Conservation (phyloP, 2,797 vertebrate genomes). For the Phylloscopus collybita region DNA sequence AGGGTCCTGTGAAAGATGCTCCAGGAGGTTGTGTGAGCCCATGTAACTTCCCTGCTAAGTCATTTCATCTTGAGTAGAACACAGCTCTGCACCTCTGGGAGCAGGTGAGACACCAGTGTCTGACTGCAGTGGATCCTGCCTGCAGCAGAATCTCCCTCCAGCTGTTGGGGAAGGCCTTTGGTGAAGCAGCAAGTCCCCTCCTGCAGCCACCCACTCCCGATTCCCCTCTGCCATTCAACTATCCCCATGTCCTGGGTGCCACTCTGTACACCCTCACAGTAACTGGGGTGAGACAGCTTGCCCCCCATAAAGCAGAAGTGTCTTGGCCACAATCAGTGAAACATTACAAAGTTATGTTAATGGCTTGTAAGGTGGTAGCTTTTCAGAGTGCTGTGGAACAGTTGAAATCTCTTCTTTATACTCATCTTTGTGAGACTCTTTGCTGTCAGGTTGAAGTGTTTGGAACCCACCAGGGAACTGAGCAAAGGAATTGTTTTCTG, state of each 20-base stretch:
- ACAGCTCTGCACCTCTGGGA: background rate
- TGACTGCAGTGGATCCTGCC: background rate
- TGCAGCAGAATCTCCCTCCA: background rate
- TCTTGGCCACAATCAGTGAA: background rate
- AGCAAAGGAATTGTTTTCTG: background rate
- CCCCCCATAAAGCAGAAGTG: background rate
- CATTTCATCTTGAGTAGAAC: background rate
- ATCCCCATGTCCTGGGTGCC: background rate
- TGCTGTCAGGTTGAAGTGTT: background rate
- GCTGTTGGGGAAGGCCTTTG: background rate
- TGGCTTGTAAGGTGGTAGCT: background rate
- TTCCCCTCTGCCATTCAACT: background rate
- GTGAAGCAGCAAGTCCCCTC: background rate
- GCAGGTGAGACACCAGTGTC: background rate
- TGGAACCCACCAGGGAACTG: background rate
- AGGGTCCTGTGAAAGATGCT: background rate
- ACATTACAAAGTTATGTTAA: background rate
- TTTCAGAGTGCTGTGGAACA: background rate
- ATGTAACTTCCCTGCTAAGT: background rate
- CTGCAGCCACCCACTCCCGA: fast-evolving
- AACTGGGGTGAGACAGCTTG: background rate
- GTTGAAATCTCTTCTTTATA: background rate
- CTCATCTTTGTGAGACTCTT: background rate
- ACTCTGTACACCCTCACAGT: background rate
- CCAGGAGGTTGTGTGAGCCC: background rate